Evolutionary conservation across 2,797 vertebrate genomes (phyloP).

Genomic region (Enteromius afrohamiltoni): DNA sequence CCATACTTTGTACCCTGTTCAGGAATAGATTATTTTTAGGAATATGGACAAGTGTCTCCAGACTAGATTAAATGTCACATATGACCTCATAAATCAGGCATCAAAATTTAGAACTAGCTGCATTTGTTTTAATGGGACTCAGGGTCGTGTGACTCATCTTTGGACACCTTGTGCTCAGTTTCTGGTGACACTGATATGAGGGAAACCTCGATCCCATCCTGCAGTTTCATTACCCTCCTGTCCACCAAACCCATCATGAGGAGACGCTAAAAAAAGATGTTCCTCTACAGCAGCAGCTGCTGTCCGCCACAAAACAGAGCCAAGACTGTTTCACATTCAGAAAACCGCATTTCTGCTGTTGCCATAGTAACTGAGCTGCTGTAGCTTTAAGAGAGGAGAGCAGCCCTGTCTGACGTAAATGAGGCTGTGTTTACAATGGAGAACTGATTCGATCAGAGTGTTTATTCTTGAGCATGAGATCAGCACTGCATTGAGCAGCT

Average conservation of each 20-base stretch:
- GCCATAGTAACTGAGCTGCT: slow-evolving; percentile 48
- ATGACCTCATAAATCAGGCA: neutral
- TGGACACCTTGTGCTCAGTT: neutral
- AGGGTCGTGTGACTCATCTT: neutral
- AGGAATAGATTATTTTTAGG: neutral
- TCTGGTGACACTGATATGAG: neutral
- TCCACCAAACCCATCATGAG: slow-evolving; percentile 42
- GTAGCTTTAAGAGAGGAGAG: slow-evolving; percentile 73
- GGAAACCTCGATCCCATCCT: slow-evolving; percentile 24
- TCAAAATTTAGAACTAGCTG: neutral
- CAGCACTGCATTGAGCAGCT: neutral
- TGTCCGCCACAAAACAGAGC: neutral
- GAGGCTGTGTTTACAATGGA: slow-evolving; percentile 34
- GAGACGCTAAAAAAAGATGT: slow-evolving; percentile 75
- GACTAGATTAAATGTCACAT: neutral
- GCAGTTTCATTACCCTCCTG: neutral
- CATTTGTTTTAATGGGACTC: neutral
- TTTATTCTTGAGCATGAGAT: slow-evolving; percentile 43
- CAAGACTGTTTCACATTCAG: neutral
- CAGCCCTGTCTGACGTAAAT: slow-evolving; percentile 71
- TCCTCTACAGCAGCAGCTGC: slow-evolving; percentile 68
- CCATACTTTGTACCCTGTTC: neutral
- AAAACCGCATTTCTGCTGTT: slow-evolving; percentile 23
- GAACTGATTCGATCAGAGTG: slow-evolving; percentile 34
- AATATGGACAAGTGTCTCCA: neutral